A percentile compares a stretch with the other conserved stretches of the same genome.
These are phyloP conservation scores for Rhinichthys klamathensis DNA, from an alignment of 2,113 vertebrate species.

Conservation along the genomic window DNA sequence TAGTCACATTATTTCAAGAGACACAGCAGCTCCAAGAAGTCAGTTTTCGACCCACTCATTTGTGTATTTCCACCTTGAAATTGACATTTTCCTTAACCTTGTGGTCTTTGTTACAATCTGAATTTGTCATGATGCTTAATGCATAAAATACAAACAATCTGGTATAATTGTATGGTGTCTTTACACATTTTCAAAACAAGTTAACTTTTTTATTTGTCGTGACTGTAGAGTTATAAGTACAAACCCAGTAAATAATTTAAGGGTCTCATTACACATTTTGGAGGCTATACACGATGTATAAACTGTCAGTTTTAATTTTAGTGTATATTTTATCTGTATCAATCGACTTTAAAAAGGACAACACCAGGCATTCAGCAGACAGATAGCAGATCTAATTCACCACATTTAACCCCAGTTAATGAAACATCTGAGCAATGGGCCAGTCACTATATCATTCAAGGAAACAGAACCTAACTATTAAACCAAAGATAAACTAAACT, in stretches of 20 bases:
- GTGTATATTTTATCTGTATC: background rate
- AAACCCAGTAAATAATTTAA: background rate
- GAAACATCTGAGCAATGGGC: background rate
- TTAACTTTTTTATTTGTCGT: background rate
- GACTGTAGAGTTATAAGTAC: background rate
- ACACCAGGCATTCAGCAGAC: background rate
- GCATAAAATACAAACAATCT: background rate
- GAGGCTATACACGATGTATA: background rate
- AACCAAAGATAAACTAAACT: too few relatives aligned
- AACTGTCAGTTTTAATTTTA: background rate
- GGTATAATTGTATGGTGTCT: background rate
- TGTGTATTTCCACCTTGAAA: too few relatives aligned
- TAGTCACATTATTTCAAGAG: too few relatives aligned
- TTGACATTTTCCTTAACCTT: too few relatives aligned
- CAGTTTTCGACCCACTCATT: too few relatives aligned
- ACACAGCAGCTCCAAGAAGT: too few relatives aligned
- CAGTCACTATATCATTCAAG: background rate
- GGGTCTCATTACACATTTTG: background rate
- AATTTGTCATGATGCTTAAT: too few relatives aligned
- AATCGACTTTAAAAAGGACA: background rate
- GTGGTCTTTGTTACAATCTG: too few relatives aligned
- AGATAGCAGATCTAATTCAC: background rate
- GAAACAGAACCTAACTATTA: too few relatives aligned
- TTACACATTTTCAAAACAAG: background rate
- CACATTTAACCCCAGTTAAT: background rate